Percentiles rank a stretch among this genome's conserved stretches.
Conservation (phyloP, 2,888 invertebrate genomes). For the Oxycera nigricornis region DNA sequence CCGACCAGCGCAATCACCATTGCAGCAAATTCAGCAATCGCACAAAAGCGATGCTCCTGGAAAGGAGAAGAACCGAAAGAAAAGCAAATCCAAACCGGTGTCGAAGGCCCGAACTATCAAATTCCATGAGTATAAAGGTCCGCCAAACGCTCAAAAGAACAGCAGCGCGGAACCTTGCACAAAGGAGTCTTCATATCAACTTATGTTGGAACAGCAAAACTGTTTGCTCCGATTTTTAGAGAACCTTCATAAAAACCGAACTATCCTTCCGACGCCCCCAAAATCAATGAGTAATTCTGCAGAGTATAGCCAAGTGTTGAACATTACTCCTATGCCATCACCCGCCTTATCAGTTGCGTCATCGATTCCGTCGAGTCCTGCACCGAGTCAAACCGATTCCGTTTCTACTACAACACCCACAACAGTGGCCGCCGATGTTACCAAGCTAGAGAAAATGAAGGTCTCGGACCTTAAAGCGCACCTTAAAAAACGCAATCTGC, state of each 20-base stretch:
- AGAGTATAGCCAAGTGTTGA: slow-evolving; percentile 44
- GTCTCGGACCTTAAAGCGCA: slow-evolving; percentile 94
- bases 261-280: slow-evolving; percentile 78
- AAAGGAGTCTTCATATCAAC: slow-evolving; percentile 85
- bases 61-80: slow-evolving; percentile 82
- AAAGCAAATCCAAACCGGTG: slow-evolving; percentile 79
- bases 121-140: slow-evolving; percentile 96
- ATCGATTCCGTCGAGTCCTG: slow-evolving; percentile 59
- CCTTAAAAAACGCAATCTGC: slow-evolving; percentile 89
- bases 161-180: slow-evolving; percentile 63
- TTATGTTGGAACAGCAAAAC: slow-evolving; percentile 88
- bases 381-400: slow-evolving; percentile 58
- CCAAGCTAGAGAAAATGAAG: slow-evolving; percentile 93
- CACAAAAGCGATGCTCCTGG: slow-evolving; percentile 69
- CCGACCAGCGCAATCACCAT: slow-evolving; percentile 63
- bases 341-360: slow-evolving; percentile 66
- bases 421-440: slow-evolving; percentile 57
- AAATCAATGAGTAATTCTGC: slow-evolving; percentile 57
- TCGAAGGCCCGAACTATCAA: slow-evolving; percentile 90
- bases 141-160: slow-evolving; percentile 82
- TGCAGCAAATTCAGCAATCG: slow-evolving; percentile 51
- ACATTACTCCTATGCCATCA: slow-evolving; percentile 63
- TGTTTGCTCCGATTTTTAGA: slow-evolving; percentile 90
- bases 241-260: slow-evolving; percentile 79
- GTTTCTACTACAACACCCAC: neutral